Conservation (phyloP, 1,140 invertebrate genomes). For the Pseudomyrmex sp. region DNA sequence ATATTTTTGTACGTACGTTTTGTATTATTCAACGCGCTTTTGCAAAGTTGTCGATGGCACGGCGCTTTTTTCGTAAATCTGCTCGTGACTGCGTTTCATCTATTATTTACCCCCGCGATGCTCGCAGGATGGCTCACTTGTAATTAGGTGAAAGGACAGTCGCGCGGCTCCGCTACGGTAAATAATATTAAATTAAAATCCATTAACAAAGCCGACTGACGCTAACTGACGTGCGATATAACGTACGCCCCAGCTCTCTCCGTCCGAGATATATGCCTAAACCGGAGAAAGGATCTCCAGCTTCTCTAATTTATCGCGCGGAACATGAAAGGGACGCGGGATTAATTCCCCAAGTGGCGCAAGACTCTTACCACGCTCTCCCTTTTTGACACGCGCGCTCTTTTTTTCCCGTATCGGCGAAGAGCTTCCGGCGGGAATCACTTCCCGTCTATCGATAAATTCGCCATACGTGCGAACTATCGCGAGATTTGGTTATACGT, state of each 20-base stretch:
- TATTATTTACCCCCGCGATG: constrained; percentile 48
- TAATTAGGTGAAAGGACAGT: constrained; percentile 47
- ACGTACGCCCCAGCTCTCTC: not conserved
- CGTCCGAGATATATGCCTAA: constrained; percentile 33
- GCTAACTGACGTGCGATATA: constrained; percentile 42
- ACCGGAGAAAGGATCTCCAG: constrained; percentile 34
- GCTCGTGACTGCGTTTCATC: constrained; percentile 22
- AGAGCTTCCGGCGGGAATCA: not conserved
- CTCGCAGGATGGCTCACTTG: not conserved
- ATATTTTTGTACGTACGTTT: not conserved
- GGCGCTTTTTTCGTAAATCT: not conserved
- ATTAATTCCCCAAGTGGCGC: constrained; percentile 32
- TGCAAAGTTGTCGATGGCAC: too few species aligned
- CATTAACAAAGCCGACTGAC: constrained; percentile 55
- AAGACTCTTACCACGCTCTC: not conserved
- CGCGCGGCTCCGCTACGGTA: not conserved
- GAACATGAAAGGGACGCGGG: not conserved
- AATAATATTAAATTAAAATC: constrained; percentile 70
- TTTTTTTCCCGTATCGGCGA: not conserved
- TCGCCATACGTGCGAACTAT: too few species aligned
- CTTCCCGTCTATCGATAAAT: too few species aligned
- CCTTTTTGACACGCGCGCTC: not conserved
- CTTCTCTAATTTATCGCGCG: constrained; percentile 3
- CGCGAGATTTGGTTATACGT: too few species aligned
- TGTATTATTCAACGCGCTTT: constrained; percentile 56